A percentile compares a stretch with the other conserved stretches of the same genome.
These are phyloP conservation scores for Tylochromis polylepis DNA, from an alignment of 2,113 vertebrate genomes.

Conservation along the genomic window DNA sequence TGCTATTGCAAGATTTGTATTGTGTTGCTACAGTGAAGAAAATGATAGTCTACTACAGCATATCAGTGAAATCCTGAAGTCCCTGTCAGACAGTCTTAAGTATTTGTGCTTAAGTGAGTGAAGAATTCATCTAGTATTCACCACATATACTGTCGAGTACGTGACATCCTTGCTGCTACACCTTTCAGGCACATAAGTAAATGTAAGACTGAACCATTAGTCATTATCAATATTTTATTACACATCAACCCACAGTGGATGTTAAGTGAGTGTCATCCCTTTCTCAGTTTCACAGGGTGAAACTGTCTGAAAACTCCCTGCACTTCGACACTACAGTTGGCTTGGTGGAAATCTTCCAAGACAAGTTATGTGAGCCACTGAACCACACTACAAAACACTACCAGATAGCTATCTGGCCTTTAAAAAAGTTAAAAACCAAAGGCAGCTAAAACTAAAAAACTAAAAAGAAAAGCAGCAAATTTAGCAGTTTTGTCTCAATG, in stretches of 20 bases:
- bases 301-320: not conserved
- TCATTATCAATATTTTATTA: conserved; percentile 63
- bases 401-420: not conserved
- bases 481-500: not conserved
- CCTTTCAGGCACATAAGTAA: conserved; percentile 37
- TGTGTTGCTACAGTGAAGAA: not conserved
- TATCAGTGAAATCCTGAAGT: not conserved
- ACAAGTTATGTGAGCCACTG: not conserved
- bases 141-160: conserved; percentile 27
- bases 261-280: not conserved
- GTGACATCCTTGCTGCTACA: conserved; percentile 40
- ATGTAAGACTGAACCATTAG: conserved; percentile 54
- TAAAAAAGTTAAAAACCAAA: not conserved
- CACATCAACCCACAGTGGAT: conserved; percentile 12
- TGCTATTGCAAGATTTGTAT: conserved; percentile 3
- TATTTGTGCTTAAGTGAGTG: conserved; percentile 25
- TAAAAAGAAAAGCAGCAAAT: not conserved
- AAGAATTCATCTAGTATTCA: conserved; percentile 50
- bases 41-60: not conserved
- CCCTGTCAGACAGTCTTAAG: not conserved
- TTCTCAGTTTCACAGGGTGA: not conserved
- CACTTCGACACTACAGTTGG: not conserved
- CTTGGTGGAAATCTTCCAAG: not conserved
- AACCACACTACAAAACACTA: not conserved
- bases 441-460: not conserved